phyloP scores from a whole-genome alignment of 2,113 vertebrate genomes.

The Phycodurus eques region DNA sequence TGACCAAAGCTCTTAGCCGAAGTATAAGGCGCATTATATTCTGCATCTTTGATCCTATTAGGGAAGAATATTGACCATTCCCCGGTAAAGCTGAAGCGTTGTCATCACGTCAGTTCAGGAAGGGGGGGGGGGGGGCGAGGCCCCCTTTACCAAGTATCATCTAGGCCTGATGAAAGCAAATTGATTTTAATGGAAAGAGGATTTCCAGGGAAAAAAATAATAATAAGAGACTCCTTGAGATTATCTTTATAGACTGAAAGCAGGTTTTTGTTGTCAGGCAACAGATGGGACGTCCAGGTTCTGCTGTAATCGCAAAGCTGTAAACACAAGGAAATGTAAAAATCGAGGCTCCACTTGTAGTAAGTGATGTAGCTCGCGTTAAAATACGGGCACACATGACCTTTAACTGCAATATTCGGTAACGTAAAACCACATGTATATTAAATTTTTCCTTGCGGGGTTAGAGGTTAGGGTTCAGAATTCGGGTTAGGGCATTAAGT shows the following conservation, averaged over 20 bases:
- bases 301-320: constrained; percentile 17
- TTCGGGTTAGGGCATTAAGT: too few species aligned
- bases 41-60: constrained; percentile 20
- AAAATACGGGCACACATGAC: background rate
- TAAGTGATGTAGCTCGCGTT: too few species aligned
- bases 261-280: background rate
- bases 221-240: constrained; percentile 17
- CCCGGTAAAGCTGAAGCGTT: constrained; percentile 22
- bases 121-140: too few species aligned
- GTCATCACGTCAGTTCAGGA: too few species aligned
- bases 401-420: too few species aligned
- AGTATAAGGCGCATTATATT: too few species aligned
- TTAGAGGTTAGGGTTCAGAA: too few species aligned
- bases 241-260: constrained; percentile 30
- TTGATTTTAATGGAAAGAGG: constrained; percentile 55
- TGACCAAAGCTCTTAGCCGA: too few species aligned
- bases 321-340: constrained; percentile 37
- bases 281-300: constrained; percentile 52
- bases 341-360: background rate
- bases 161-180: constrained; percentile 63
- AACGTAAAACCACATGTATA: too few species aligned
- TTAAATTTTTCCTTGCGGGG: too few species aligned
- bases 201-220: constrained; percentile 38
- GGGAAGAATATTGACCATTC: constrained; percentile 21
- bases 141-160: background rate